Percentiles rank a stretch among this genome's conserved stretches.
phyloP scores from a whole-genome alignment of 2,113 vertebrate genomes.

The Sceloporus tristichus region DNA sequence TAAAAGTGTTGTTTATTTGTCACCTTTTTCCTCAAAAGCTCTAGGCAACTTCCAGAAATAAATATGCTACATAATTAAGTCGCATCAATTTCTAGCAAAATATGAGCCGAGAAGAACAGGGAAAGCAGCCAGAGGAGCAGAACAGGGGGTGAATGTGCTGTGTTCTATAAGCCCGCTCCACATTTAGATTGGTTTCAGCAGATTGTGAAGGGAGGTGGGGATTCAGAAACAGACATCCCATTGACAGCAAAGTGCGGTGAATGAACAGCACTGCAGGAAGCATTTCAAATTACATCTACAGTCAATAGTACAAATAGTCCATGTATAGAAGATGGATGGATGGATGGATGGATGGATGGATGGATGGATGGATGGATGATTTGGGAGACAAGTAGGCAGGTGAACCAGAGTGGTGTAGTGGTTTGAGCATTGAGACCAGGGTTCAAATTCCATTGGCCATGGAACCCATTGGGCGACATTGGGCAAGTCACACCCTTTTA shows the following conservation, averaged over 20 bases:
- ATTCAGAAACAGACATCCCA: background rate
- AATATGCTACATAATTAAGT: background rate
- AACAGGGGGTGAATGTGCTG: too few relatives aligned
- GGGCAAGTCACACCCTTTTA: too few relatives aligned
- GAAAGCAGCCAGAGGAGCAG: background rate
- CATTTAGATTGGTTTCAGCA: background rate
- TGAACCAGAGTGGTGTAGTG: too few relatives aligned
- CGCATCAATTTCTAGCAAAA: background rate
- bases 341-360: background rate
- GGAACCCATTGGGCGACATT: too few relatives aligned
- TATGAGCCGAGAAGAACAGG: background rate
- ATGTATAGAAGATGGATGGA: background rate
- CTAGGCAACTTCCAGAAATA: background rate
- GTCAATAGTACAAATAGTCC: background rate
- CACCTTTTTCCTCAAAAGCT: background rate
- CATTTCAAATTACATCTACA: background rate
- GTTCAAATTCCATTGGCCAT: too few relatives aligned
- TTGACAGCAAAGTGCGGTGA: background rate
- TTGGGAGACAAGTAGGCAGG: too few relatives aligned
- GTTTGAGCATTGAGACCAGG: too few relatives aligned
- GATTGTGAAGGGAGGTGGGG: background rate
- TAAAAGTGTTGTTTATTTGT: background rate
- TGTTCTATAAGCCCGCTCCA: background rate
- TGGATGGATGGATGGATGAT: too few relatives aligned
- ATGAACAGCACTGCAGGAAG: too few relatives aligned